Evolutionary conservation across 2,888 invertebrate species (phyloP).

Genomic region (Polymixis lichenea): DNA sequence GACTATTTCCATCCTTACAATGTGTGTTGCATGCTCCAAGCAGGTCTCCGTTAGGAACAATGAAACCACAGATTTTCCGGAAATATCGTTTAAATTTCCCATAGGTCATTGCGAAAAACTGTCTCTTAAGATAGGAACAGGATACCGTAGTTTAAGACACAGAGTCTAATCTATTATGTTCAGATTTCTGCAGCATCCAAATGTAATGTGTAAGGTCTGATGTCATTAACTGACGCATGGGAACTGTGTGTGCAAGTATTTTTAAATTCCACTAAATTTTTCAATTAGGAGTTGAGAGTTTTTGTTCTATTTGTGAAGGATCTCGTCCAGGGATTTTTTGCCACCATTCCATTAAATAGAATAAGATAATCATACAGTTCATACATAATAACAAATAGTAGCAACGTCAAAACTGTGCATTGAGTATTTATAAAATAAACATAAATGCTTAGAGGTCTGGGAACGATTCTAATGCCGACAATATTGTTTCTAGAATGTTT

Average conservation of each 20-base stretch:
- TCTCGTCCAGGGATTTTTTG: neutral
- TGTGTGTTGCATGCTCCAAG: neutral
- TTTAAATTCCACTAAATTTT: neutral
- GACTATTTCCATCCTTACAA: neutral
- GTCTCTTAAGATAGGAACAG: no score
- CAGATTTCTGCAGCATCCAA: no score
- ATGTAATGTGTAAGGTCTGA: no score
- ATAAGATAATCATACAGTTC: no score
- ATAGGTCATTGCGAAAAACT: no score
- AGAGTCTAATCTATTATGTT: no score
- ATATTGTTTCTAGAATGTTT: no score
- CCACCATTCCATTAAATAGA: neutral
- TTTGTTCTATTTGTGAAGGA: neutral
- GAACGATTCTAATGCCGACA: no score
- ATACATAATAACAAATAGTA: neutral
- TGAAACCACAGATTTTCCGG: neutral
- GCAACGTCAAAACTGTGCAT: no score
- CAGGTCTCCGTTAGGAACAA: neutral
- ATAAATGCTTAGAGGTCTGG: no score
- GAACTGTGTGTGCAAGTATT: neutral
- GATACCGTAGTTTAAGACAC: no score
- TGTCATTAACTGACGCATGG: neutral
- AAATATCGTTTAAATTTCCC: neutral
- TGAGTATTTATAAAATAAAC: no score
- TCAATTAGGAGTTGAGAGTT: neutral